These are phyloP conservation scores for Pachypsylla venusta DNA, from an alignment of 1,140 invertebrate species.

Conservation along the genomic window DNA sequence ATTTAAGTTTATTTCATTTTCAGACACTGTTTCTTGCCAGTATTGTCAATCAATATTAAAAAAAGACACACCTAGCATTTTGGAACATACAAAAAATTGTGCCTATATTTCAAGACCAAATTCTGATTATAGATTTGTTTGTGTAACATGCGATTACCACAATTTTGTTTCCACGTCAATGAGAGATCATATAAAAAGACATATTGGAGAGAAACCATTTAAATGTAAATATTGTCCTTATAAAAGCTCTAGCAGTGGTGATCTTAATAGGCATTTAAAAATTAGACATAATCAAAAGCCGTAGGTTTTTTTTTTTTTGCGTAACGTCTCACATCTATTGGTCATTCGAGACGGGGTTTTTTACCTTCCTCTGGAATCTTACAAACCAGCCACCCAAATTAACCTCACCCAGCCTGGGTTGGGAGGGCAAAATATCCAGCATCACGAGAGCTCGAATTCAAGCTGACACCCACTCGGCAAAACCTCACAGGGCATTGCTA, in stretches of 20 bases:
- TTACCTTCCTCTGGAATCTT: no score
- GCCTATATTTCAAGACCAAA: background rate
- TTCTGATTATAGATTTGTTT: background rate
- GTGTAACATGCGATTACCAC: background rate
- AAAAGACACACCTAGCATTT: background rate
- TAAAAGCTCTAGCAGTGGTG: background rate
- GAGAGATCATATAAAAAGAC: background rate
- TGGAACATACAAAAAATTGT: background rate
- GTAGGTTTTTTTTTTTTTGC: no score
- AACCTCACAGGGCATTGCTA: no score
- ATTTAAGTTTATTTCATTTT: no score
- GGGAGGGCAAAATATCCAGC: no score
- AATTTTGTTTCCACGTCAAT: background rate
- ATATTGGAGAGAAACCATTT: conserved; percentile 1
- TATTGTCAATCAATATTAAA: background rate
- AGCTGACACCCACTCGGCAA: no score
- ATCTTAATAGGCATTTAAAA: background rate
- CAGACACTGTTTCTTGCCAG: background rate
- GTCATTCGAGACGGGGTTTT: no score
- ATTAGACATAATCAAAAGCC: background rate
- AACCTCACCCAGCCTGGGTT: no score
- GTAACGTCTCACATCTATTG: no score
- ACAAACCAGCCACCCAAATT: no score
- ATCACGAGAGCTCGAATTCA: no score
- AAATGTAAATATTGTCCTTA: background rate